phyloP scores from a whole-genome alignment of 2,113 vertebrate genomes.

The Capricornis sumatraensis region DNA sequence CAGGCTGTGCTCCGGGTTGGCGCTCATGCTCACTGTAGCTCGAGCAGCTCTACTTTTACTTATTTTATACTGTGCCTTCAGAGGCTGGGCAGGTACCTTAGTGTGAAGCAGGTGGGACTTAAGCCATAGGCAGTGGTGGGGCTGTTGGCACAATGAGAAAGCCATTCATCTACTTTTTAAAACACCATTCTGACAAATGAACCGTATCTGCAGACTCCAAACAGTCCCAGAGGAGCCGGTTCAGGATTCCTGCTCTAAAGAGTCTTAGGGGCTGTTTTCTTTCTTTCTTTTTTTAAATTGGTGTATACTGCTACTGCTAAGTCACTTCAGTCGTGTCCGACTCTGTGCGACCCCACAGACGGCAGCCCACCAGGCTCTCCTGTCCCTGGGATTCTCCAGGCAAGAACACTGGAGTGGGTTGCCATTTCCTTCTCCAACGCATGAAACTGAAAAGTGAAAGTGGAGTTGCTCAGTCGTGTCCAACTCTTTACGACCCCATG shows the following conservation, averaged over 20 bases:
- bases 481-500: accelerated
- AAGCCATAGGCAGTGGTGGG: neutral
- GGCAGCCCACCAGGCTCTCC: too few relatives aligned
- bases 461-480: too few relatives aligned
- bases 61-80: neutral
- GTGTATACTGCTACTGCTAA: neutral
- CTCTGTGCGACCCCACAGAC: too few relatives aligned
- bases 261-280: neutral
- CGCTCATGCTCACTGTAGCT: neutral
- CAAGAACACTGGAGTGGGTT: too few relatives aligned
- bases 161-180: neutral
- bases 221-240: neutral
- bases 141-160: neutral
- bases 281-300: neutral
- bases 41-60: neutral
- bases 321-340: too few relatives aligned
- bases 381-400: too few relatives aligned
- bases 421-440: too few relatives aligned
- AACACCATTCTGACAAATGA: neutral
- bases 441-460: too few relatives aligned
- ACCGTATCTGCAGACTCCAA: neutral
- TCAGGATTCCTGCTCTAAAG: neutral
- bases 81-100: neutral
- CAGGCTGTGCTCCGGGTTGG: neutral
- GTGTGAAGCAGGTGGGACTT: neutral